These are phyloP conservation scores for Microtus pennsylvanicus DNA, from an alignment of 2,113 vertebrate genomes.

Conservation along the genomic window DNA sequence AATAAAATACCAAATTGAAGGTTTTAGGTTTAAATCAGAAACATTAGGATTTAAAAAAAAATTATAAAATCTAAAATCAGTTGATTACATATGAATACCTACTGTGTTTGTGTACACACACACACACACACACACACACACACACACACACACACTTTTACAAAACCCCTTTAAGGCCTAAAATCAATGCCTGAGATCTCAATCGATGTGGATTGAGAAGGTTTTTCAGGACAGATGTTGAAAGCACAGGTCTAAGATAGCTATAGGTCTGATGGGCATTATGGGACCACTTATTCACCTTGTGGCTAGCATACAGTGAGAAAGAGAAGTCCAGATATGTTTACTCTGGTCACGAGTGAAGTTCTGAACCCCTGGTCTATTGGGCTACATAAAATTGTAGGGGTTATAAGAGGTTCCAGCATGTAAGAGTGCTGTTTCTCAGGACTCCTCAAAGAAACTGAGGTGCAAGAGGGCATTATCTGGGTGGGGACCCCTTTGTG, in stretches of 20 bases:
- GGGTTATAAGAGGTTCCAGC: not conserved
- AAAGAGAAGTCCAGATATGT: slow-evolving; percentile 6
- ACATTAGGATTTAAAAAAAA: not conserved
- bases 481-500: not conserved
- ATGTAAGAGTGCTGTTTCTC: not conserved
- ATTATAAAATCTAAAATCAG: slow-evolving; percentile 40
- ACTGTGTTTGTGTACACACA: not conserved
- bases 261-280: not conserved
- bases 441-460: not conserved
- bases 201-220: not conserved
- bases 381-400: not conserved
- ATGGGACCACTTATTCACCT: not conserved
- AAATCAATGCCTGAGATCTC: slow-evolving; percentile 4
- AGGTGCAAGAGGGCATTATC: not conserved
- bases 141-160: not conserved
- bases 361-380: not conserved
- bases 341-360: slow-evolving; percentile 1
- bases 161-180: not conserved
- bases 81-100: slow-evolving; percentile 20
- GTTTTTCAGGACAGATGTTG: not conserved
- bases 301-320: not conserved
- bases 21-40: slow-evolving; percentile 57
- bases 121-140: not conserved
- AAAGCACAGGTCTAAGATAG: slow-evolving; percentile 10
- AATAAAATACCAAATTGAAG: slow-evolving; percentile 38